Base-by-base conservation (phyloP, 2,888 invertebrate species). In the Meteorus cinctellus region DNA sequence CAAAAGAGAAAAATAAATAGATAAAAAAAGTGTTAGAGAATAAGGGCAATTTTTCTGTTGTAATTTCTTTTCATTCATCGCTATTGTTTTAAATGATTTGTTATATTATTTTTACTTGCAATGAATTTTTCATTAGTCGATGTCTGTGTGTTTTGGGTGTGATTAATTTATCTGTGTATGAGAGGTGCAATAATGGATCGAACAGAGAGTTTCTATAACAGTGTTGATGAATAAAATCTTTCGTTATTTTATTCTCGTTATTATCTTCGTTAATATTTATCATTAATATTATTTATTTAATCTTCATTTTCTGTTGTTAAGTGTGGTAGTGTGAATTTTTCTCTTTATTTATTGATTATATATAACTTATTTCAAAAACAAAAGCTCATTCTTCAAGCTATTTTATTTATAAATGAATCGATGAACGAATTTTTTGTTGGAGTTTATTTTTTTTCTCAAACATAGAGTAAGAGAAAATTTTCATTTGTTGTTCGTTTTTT, bases 101-200 rank as follows among this genome's bases (percentile, higher is more conserved):
- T 75, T 71, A 16, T 45, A 14, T n/a, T n/a, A 19, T 55, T 24
- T 51, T 4, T 48, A 48, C n/a, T 5, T 55, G n/a, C 24, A 8
- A 19, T 1, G 1, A 19, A 19, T 55, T 19, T 3, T 55, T 19
- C 8, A 55, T 19, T 19, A n/a, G 55, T 10, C 24, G 19, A 4
- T 55, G 19, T 55, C 4, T 19, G 19, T 19, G 6, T 55, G 3
- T 55, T n/a, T 19, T 55, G 48, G 2, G 16, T 48, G 4, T 16
- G 4, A 16, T 48, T 48, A 1, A 2, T 19, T 16, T 24, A 8
- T 10, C 1, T 55, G 55, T 55, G 55, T 55, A n/a, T 36, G 34
- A 63, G 62, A 60, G 51, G 60, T 66, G 67, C 41, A 36, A 72
- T 55, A 67, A 66, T 8, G 60, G 76, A 72, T 67, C 76, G 76